phyloP scores from a whole-genome alignment of 1,140 invertebrate species.

The Fopius arisanus region DNA sequence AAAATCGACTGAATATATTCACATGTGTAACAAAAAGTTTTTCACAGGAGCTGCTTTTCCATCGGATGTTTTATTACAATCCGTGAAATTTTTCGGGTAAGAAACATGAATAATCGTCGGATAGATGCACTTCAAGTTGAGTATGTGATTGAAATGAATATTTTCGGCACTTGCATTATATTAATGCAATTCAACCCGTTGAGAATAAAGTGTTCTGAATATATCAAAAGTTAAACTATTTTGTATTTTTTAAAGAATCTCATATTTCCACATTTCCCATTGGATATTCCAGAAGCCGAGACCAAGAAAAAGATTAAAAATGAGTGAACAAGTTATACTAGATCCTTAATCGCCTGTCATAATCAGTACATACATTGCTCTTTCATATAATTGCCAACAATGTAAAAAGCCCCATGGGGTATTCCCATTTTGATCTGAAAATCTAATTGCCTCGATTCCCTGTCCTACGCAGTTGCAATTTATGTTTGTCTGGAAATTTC shows the following conservation, averaged over 20 bases:
- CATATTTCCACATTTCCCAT: no score
- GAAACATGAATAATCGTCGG: constrained; percentile 29
- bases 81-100: constrained; percentile 18
- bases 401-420: not conserved
- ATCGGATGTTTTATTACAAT: not conserved
- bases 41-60: not conserved
- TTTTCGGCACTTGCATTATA: not conserved
- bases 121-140: not conserved
- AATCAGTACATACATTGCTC: not conserved
- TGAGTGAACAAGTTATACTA: not conserved
- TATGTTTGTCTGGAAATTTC: not conserved
- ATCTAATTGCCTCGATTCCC: not conserved
- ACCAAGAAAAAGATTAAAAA: not conserved
- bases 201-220: no score
- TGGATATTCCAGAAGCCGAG: not conserved
- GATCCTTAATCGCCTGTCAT: not conserved
- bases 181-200: not conserved
- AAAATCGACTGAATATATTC: constrained; percentile 34
- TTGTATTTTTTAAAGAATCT: no score
- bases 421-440: not conserved
- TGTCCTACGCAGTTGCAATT: not conserved
- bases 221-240: no score
- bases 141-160: not conserved
- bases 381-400: not conserved
- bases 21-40: constrained; percentile 14